Percentiles rank a stretch among this genome's conserved stretches.
Evolutionary conservation across 2,113 vertebrate genomes (phyloP).

Genomic region (Rhagologus leucostigma): DNA sequence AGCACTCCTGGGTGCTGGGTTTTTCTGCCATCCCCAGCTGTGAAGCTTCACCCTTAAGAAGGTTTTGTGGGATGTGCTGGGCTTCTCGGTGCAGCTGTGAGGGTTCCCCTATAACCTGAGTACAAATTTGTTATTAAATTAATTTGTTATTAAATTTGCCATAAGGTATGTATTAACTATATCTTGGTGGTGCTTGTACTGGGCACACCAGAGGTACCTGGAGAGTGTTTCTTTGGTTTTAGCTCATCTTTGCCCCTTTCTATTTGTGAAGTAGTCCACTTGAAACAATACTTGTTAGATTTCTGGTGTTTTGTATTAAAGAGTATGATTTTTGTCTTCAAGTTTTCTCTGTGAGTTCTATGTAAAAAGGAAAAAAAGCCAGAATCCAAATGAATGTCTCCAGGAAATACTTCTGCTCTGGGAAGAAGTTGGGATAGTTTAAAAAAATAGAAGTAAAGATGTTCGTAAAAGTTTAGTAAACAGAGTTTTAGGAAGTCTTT

Average conservation of each 20-base stretch:
- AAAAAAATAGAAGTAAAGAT: neutral
- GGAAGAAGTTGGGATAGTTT: neutral
- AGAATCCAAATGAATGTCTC: accelerated
- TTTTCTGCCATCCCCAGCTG: neutral
- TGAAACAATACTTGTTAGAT: neutral
- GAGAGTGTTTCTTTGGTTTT: neutral
- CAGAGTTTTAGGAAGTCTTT: neutral
- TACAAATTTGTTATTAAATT: neutral
- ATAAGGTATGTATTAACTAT: neutral
- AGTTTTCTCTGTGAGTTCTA: neutral
- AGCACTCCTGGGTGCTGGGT: neutral
- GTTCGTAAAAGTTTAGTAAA: neutral
- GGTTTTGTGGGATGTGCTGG: neutral
- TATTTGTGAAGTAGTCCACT: neutral
- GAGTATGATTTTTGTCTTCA: neutral
- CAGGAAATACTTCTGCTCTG: neutral
- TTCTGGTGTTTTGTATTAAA: neutral
- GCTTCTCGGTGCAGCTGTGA: neutral
- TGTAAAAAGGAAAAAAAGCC: neutral
- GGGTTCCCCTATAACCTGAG: neutral
- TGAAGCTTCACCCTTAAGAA: neutral
- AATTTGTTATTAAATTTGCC: neutral
- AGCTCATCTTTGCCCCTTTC: neutral
- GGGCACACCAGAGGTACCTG: neutral
- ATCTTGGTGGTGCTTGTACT: neutral